phyloP scores from a whole-genome alignment of 2,888 invertebrate species.

The Andrena dorsata region DNA sequence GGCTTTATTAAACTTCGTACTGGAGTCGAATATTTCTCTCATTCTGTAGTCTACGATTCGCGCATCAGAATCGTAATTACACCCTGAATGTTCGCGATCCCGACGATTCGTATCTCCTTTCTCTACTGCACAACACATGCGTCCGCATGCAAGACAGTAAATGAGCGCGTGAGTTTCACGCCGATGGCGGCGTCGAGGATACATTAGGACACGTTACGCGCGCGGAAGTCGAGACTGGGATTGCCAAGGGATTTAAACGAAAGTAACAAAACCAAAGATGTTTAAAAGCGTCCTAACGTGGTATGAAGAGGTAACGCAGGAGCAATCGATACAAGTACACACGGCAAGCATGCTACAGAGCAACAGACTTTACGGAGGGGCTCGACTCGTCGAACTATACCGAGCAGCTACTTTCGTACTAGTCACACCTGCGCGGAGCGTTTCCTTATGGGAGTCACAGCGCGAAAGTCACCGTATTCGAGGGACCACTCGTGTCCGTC shows the following conservation, averaged over 20 bases:
- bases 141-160: conserved; percentile 60
- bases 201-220: conserved; percentile 8
- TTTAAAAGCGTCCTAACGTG: conserved; percentile 61
- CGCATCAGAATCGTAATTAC: too few species aligned
- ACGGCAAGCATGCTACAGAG: conserved; percentile 69
- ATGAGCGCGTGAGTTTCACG: conserved; percentile 31
- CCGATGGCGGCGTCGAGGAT: background rate
- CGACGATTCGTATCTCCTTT: conserved; percentile 68
- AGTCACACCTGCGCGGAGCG: background rate
- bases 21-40: too few species aligned
- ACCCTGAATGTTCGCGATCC: background rate
- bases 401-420: conserved; percentile 18
- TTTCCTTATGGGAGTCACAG: background rate
- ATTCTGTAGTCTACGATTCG: too few species aligned
- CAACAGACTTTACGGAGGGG: conserved; percentile 55
- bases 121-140: conserved; percentile 48
- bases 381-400: conserved; percentile 70
- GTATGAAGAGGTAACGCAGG: conserved; percentile 36
- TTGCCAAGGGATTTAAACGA: conserved; percentile 48
- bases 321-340: conserved; percentile 49
- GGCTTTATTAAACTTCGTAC: background rate
- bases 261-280: conserved; percentile 25
- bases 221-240: conserved; percentile 31
- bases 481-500: too few species aligned
- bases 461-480: too few species aligned